Conservation (phyloP, 2,113 vertebrate genomes). For the Corydoras maculifer region DNA sequence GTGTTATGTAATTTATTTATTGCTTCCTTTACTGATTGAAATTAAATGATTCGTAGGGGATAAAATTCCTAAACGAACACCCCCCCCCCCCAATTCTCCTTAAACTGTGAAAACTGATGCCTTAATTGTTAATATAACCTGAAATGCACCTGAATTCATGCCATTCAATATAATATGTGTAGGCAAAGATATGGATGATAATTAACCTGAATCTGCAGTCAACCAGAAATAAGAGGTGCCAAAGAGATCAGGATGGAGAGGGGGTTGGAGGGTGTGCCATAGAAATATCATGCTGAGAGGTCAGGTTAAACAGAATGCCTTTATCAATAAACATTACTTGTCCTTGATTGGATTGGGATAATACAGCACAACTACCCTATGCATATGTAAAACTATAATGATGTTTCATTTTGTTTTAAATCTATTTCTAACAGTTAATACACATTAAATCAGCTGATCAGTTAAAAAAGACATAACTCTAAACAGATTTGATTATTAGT, state of each 20-base stretch:
- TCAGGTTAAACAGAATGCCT: not conserved
- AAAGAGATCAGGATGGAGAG: not conserved
- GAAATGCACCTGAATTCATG: too few species aligned
- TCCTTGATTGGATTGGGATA: not conserved
- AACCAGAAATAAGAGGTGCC: conserved; percentile 25
- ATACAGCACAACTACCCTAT: not conserved
- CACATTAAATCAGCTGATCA: too few species aligned
- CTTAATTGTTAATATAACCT: too few species aligned
- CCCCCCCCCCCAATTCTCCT: too few species aligned
- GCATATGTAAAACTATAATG: not conserved
- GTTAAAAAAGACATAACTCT: too few species aligned
- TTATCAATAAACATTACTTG: not conserved
- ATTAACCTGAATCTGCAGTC: conserved; percentile 29
- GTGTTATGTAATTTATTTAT: too few species aligned
- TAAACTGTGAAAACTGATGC: too few species aligned
- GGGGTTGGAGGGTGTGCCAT: not conserved
- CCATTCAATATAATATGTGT: not conserved
- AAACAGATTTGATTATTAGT: conserved; percentile 25
- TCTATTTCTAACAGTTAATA: not conserved
- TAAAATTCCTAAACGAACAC: too few species aligned
- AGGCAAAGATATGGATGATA: conserved; percentile 20
- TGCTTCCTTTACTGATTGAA: too few species aligned
- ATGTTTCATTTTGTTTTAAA: not conserved
- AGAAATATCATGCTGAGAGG: not conserved
- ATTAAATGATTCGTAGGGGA: too few species aligned